These are phyloP conservation scores for Phenacoccus solenopsis DNA, from an alignment of 1,140 invertebrate genomes.

Conservation along the genomic window DNA sequence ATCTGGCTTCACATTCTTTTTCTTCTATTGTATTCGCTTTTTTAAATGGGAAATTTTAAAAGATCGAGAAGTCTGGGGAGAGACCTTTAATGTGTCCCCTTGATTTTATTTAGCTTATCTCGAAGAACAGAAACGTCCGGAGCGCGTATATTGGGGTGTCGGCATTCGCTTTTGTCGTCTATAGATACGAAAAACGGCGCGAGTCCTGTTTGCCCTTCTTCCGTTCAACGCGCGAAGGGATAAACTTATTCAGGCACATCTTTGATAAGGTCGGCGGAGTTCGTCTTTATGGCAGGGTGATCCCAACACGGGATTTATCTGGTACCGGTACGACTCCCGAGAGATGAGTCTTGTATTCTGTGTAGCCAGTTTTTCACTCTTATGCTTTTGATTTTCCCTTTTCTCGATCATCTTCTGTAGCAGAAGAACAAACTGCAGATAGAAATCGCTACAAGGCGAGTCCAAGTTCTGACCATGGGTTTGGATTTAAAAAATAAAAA, in stretches of 20 bases:
- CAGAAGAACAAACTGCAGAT: background rate
- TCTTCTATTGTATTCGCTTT: slow-evolving; percentile 9
- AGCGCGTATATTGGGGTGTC: background rate
- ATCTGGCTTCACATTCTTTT: slow-evolving; percentile 12
- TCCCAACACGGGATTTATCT: slow-evolving; percentile 9
- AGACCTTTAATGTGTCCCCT: slow-evolving; percentile 13
- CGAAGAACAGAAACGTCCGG: slow-evolving; percentile 1
- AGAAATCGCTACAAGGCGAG: no score
- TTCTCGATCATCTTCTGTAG: background rate
- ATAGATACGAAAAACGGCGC: slow-evolving; percentile 9
- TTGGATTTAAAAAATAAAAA: background rate
- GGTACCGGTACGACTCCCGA: slow-evolving; percentile 13
- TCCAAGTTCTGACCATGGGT: no score
- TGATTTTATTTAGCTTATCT: slow-evolving; percentile 18
- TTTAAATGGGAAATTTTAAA: slow-evolving; percentile 13
- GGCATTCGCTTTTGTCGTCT: slow-evolving; percentile 4
- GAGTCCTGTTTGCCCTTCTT: background rate
- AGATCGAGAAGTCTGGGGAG: slow-evolving; percentile 6
- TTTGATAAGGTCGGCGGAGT: slow-evolving; percentile 10
- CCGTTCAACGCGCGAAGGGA: background rate
- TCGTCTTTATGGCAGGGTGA: background rate
- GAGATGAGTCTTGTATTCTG: background rate
- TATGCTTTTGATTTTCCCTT: background rate
- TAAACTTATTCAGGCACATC: slow-evolving; percentile 15
- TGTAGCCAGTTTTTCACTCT: background rate